phyloP scores from a whole-genome alignment of 2,888 invertebrate genomes.

The Brachypterus glaber region DNA sequence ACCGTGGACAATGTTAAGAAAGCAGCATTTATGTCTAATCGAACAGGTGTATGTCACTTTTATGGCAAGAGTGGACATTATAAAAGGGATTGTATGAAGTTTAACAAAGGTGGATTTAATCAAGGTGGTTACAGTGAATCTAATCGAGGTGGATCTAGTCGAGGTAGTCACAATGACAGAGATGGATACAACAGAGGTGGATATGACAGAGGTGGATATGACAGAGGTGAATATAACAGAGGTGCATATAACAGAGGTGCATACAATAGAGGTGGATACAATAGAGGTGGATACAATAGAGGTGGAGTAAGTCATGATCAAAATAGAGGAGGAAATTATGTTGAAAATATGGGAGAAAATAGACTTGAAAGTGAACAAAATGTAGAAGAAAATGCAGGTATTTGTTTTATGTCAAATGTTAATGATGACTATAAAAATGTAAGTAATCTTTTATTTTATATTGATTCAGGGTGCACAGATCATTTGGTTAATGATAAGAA shows the following conservation, averaged over 20 bases:
- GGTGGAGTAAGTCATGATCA: background rate
- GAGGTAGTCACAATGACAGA: too few relatives aligned
- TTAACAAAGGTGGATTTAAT: too few relatives aligned
- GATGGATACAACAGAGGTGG: too few relatives aligned
- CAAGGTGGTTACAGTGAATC: too few relatives aligned
- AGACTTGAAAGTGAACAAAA: background rate
- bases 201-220: too few relatives aligned
- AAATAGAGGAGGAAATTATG: slow-evolving; percentile 1
- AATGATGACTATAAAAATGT: background rate
- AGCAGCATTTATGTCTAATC: slow-evolving; percentile 2
- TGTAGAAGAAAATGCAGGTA: background rate
- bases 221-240: too few relatives aligned
- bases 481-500: slow-evolving; percentile 9
- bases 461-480: slow-evolving; percentile 13
- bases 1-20: background rate
- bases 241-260: too few relatives aligned
- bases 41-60: slow-evolving; percentile 6
- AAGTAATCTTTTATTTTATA: slow-evolving; percentile 7
- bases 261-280: too few relatives aligned
- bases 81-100: slow-evolving; percentile 7
- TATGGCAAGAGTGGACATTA: slow-evolving; percentile 10
- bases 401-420: background rate
- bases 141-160: too few relatives aligned
- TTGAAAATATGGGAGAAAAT: background rate
- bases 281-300: too few relatives aligned